Evolutionary conservation across 2,797 vertebrate genomes (phyloP), one percentile per base, ranked within the genome.

Genomic region (Florisuga fusca): DNA sequence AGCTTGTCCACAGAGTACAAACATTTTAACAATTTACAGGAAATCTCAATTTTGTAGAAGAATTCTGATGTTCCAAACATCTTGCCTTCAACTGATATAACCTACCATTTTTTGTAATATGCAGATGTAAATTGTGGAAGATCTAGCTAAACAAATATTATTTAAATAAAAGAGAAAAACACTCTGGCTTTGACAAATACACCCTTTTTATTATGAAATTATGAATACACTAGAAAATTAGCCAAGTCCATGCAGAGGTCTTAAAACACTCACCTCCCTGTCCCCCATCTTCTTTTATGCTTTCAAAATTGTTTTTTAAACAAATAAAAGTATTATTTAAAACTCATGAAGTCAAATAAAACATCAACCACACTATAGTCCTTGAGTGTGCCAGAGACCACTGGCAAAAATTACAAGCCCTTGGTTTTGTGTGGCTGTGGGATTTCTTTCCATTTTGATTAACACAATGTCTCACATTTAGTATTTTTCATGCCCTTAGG

Each of bases 191-290:
- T 89, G 87, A 61, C 51, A 96, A 97, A 94, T 61, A 76, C 25
- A 58, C 14, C 48, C 25, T 73, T 79, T 98, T 98, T 96, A 98
- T 97, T 98, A 95, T 9, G 90, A 97, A 97, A 95, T 84, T 74
- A 75, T 38, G 26, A 89, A 88, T 84, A 93, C 12, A 59, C 45
- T 94, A 92, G 62, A 97, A 97, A 97, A 96, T 88, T 95, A 95
- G 51, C 33, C 36, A 55, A 74, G 50, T 68, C 81, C 54, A 78
- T 88, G 94, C 87, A 67, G 9, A 79, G 57, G 50, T 83, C 83
- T 94, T 50, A 94, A 83, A 96, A 66, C 6, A 63, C 38, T 84
- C 71, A 75, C 53, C 27, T 54, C 34, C 75, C 75, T 9, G 0
- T 9, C 17, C 26, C 6, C 6, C 10, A n/a, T 57, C 31, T 20